phyloP scores from a whole-genome alignment of 37 sponge, comb jelly and placozoan species.

The Chondrosia reniformis region DNA sequence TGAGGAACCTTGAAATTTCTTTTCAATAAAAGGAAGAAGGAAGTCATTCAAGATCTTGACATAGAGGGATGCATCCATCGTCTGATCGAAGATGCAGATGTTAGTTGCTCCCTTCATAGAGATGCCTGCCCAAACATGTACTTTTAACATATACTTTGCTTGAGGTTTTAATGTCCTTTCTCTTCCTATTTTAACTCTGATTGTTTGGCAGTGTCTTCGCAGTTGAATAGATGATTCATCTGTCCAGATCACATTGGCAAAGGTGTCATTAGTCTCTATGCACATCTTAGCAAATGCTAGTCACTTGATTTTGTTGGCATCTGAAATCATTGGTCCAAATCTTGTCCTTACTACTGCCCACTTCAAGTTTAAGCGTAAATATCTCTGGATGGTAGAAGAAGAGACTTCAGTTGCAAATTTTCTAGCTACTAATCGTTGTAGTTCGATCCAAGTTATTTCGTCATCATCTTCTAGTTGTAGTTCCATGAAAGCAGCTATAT shows the following conservation, averaged over 20 bases:
- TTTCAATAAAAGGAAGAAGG: neutral
- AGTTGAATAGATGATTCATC: slow-evolving; percentile 15
- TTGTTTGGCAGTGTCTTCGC: neutral
- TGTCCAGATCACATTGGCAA: slow-evolving; percentile 12
- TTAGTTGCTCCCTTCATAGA: slow-evolving; percentile 10
- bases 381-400: neutral
- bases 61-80: slow-evolving; percentile 13
- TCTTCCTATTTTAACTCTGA: neutral
- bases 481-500: slow-evolving; percentile 6
- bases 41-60: slow-evolving; percentile 7
- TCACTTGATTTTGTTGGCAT: neutral
- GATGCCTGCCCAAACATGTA: slow-evolving; percentile 5
- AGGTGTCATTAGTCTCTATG: neutral
- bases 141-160: neutral
- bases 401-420: neutral
- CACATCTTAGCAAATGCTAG: neutral
- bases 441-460: neutral
- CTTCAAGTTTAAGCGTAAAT: neutral
- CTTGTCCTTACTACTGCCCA: slow-evolving; percentile 4
- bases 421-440: neutral
- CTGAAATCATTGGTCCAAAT: neutral
- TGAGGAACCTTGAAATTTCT: neutral
- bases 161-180: slow-evolving; percentile 1
- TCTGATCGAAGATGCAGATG: slow-evolving; percentile 8
- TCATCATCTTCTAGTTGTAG: neutral